These are phyloP conservation scores for Cataglyphis livida DNA, from an alignment of 2,888 invertebrate species.

Conservation along the genomic window DNA sequence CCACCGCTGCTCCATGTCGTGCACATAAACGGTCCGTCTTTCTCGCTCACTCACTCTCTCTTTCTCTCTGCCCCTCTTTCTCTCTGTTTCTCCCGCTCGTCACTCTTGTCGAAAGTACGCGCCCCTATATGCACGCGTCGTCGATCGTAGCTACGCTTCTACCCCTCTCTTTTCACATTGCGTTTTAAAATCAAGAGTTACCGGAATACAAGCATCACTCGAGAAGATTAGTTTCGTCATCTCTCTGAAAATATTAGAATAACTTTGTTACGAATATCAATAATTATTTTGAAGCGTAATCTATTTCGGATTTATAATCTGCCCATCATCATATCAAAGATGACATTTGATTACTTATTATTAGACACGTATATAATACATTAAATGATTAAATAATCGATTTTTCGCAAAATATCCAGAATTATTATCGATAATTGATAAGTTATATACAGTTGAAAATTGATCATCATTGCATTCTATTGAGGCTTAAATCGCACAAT, in stretches of 20 bases:
- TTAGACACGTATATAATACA: slow-evolving; percentile 11
- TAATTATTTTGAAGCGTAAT: neutral
- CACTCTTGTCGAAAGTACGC: slow-evolving; percentile 47
- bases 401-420: slow-evolving; percentile 1
- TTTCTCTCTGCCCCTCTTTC: slow-evolving; percentile 24
- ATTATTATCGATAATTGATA: neutral
- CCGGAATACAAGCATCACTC: neutral
- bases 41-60: slow-evolving; percentile 35
- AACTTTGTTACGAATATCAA: neutral
- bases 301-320: slow-evolving; percentile 30
- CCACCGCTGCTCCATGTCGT: slow-evolving; percentile 36
- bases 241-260: neutral
- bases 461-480: neutral
- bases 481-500: neutral
- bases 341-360: slow-evolving; percentile 62
- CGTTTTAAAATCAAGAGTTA: slow-evolving; percentile 10
- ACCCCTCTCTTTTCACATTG: slow-evolving; percentile 17
- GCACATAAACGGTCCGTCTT: slow-evolving; percentile 46
- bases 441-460: neutral
- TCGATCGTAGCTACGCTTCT: slow-evolving; percentile 23
- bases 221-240: neutral
- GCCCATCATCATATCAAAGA: neutral
- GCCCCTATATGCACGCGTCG: slow-evolving; percentile 64
- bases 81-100: slow-evolving; percentile 11
- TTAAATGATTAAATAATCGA: slow-evolving; percentile 22